Evolutionary conservation across 1,140 invertebrate genomes (phyloP), one percentile per base, ranked within the genome.

Genomic region (Drosophila trapezifrons): DNA sequence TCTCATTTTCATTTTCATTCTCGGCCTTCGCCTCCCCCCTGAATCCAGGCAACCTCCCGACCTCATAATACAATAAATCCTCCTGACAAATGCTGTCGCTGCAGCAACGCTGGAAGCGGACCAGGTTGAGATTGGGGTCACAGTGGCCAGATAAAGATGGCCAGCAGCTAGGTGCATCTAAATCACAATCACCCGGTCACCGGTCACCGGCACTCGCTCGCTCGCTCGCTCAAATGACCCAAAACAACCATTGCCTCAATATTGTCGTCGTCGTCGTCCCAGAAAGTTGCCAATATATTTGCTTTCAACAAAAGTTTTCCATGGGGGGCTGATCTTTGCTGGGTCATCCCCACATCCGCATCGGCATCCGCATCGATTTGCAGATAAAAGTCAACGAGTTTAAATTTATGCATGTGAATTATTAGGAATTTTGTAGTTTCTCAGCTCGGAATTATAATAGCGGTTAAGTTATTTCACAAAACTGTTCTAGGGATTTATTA

Each of bases 11-110:
- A 27, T 22, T 18, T 22, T 17, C 27, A 60, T 20, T 20, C 42
- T 22, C 43, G 17, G 8, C n/a, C n/a, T 6, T 6, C 5, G 13
- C 4, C 18, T 4, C 22, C 25, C 7, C 18, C 17, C 10, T 6
- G n/a, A 40, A 35, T 18, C 35, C n/a, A n/a, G n/a, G n/a, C n/a
- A n/a, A n/a, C n/a, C n/a, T n/a, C 46, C 45, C 32, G 10, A 56
- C 42, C 47, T 52, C 58, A 46, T 56, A 56, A 66, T 79, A 75
- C 78, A 78, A 86, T 86, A 86, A 86, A 82, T 86, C 83, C 82
- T 43, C 37, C 63, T 78, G 78, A 85, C 81, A 85, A 86, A 87
- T 78, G 75, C 73, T 43, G 59, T 60, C 78, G 76, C 78, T 80
- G 80, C 80, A 86, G 80, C 80, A 85, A 42, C 75, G 67, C n/a